Base-by-base conservation (phyloP, 1,140 invertebrate genomes). In the Coptotermes formosanus region DNA sequence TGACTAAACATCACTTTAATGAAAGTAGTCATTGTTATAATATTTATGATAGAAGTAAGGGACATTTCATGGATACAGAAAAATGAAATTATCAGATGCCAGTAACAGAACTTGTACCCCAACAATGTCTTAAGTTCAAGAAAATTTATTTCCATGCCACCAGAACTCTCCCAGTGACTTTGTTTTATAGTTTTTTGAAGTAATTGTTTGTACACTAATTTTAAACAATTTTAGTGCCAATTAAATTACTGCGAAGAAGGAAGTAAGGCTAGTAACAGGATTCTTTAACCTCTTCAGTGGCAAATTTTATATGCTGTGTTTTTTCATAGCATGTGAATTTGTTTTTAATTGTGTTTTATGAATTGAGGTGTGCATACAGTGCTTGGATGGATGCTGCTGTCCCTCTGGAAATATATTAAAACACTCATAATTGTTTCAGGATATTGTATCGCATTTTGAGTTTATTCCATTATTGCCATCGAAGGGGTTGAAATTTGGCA, bases 1-100 rank as follows among this genome's bases (percentile, higher is more conserved):
- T 97, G 93, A 94, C 93, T 83, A 87, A 86, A 69, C 55, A 48
- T 84, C 30, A 69, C n/a, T 55, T 59, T 86, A 38, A 82, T 52
- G 30, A 69, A 30, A 83, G 52, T 83, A 55, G 86, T 85, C 30
- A 81, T 48, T 82, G 64, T n/a, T 12, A 59, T 32, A 48, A 85
- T 43, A 75, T 44, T 85, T 32, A 85, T 75, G 16, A 85, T 81
- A 69, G 44, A 25, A 69, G 38, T 85, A 69, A 52, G 75, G 38
- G 64, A 59, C 75, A 82, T 64, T 55, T 85, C 43, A 30, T 85
- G 38, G 25, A 30, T 30, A 75, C 25, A 75, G 64, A 75, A 30
- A 75, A n/a, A 75, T n/a, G 64, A 38, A 82, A 38, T 21, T 38
- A 59, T 44, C 14, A 38, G 21, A 25, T 75, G 55, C 23, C 85